These are phyloP conservation scores for Calameuta pallipes DNA, from an alignment of 2,888 invertebrate genomes.

Conservation along the genomic window DNA sequence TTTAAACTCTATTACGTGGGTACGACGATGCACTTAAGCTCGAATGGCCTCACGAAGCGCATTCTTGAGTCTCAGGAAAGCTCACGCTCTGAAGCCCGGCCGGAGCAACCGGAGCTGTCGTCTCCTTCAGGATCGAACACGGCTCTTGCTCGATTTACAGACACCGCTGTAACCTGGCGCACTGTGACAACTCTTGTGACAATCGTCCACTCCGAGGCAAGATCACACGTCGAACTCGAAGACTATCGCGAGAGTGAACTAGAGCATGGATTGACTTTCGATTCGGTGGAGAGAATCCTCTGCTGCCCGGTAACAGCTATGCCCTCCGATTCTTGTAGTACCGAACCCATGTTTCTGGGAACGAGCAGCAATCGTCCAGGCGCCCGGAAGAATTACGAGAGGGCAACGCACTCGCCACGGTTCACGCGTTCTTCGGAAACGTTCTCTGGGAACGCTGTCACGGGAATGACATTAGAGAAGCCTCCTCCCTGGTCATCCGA, in stretches of 20 bases:
- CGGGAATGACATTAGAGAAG: not conserved
- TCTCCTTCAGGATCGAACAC: not conserved
- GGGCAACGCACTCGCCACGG: constrained; percentile 12
- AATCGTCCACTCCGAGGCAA: not conserved
- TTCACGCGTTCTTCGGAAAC: not conserved
- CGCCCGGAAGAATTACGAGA: constrained; percentile 8
- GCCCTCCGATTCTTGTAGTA: not conserved
- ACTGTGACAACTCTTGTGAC: not conserved
- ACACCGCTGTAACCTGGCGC: not conserved
- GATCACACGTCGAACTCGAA: not conserved
- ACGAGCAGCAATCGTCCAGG: not conserved
- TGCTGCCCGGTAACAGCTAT: not conserved
- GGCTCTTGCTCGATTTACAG: not conserved
- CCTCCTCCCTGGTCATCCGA: not conserved
- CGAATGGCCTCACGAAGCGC: not conserved
- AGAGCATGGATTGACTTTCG: constrained; percentile 50
- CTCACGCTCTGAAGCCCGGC: not conserved
- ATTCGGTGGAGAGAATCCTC: constrained; percentile 29
- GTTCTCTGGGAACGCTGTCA: not conserved
- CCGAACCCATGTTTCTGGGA: constrained; percentile 3
- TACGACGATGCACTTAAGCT: not conserved
- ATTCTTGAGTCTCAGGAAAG: not conserved
- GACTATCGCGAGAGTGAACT: constrained; percentile 46
- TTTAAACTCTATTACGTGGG: not conserved
- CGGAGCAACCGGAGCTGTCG: not conserved